These are phyloP conservation scores for Sebastes itinus DNA, from an alignment of 2,797 vertebrate genomes.

Conservation along the genomic window DNA sequence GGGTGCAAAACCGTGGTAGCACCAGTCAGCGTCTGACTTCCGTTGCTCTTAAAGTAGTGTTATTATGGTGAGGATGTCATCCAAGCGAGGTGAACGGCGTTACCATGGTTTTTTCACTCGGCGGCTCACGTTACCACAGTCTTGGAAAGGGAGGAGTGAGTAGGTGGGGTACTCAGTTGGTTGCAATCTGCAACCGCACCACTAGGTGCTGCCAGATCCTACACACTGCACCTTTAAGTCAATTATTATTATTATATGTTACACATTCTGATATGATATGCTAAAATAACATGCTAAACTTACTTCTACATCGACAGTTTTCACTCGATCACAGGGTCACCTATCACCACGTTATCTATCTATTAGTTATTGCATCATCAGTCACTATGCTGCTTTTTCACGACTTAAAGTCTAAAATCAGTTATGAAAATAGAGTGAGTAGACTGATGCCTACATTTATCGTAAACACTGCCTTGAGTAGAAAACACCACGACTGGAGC, in stretches of 20 bases:
- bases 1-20: too few species aligned
- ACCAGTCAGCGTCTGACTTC: too few species aligned
- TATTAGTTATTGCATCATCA: background rate
- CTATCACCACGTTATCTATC: background rate
- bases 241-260: background rate
- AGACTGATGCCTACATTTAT: background rate
- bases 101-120: too few species aligned
- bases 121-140: too few species aligned
- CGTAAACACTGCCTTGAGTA: background rate
- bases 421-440: background rate
- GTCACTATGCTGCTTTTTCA: background rate
- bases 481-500: conserved; percentile 11
- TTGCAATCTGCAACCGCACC: too few species aligned
- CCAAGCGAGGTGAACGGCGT: too few species aligned
- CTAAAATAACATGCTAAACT: background rate
- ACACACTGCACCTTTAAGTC: too few species aligned
- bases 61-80: too few species aligned
- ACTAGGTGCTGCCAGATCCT: too few species aligned
- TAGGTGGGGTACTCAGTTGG: too few species aligned
- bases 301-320: background rate
- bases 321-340: background rate
- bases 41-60: too few species aligned
- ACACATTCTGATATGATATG: background rate
- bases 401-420: background rate
- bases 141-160: too few species aligned